Percentiles rank a stretch among this genome's conserved stretches.
Evolutionary conservation across 2,888 invertebrate genomes (phyloP).

Genomic region (Nomada lathburiana): DNA sequence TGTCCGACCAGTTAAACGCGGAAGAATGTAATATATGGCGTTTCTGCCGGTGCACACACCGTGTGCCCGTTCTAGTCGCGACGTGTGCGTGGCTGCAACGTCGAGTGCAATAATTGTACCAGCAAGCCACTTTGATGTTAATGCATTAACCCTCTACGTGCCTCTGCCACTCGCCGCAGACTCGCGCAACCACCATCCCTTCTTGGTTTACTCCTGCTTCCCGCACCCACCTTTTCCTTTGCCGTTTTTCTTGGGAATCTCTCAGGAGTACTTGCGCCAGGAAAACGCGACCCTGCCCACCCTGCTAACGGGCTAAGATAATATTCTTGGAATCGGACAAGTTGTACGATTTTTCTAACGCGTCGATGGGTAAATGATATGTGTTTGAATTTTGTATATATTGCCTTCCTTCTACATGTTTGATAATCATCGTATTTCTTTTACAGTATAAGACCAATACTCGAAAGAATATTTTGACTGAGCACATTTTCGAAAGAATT

Average conservation of each 20-base stretch:
- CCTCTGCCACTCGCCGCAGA: conserved; percentile 57
- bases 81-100: conserved; percentile 60
- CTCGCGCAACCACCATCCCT: conserved; percentile 33
- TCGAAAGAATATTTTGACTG: no score
- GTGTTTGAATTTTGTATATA: no score
- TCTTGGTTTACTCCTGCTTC: conserved; percentile 19
- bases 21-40: conserved; percentile 79
- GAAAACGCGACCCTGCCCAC: neutral
- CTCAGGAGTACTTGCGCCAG: conserved; percentile 7
- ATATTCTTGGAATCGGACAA: neutral
- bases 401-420: no score
- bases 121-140: conserved; percentile 81
- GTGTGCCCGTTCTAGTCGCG: conserved; percentile 9
- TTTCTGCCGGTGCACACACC: conserved; percentile 35
- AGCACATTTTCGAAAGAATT: no score
- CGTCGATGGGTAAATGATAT: no score
- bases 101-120: conserved; percentile 81
- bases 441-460: no score
- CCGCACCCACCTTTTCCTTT: conserved; percentile 19
- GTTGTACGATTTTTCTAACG: no score
- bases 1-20: conserved; percentile 76
- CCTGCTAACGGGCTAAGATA: neutral
- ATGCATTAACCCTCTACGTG: conserved; percentile 80
- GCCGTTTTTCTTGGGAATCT: conserved; percentile 30
- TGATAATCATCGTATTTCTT: no score